phyloP scores from a whole-genome alignment of 2,888 invertebrate species.

The Mesopsocus fuscifrons region DNA sequence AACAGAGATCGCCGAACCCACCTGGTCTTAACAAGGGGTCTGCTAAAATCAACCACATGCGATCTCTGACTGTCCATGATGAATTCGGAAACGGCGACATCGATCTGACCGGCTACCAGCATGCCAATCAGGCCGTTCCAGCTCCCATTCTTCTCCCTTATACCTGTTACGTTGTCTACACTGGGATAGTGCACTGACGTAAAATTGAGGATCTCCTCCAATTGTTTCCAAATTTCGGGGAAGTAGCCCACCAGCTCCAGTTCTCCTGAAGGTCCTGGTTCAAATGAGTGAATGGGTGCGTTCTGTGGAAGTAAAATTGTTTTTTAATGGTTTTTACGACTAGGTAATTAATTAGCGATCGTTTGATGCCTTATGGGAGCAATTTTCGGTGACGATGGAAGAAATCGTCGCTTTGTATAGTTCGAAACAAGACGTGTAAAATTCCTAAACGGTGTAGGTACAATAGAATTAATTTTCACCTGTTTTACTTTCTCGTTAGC shows the following conservation, averaged over 20 bases:
- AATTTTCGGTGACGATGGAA: too few species aligned
- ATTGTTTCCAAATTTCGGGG: slow-evolving; percentile 1
- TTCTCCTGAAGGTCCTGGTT: not conserved
- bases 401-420: too few species aligned
- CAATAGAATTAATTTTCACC: too few species aligned
- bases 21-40: slow-evolving; percentile 1
- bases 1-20: too few species aligned
- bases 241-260: slow-evolving; percentile 1
- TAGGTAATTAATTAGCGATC: too few species aligned
- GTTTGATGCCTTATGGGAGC: too few species aligned
- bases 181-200: not conserved
- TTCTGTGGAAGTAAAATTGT: too few species aligned
- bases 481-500: too few species aligned
- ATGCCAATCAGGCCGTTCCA: slow-evolving; percentile 6
- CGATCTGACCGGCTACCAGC: not conserved
- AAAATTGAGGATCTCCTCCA: not conserved
- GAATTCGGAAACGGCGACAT: slow-evolving; percentile 1
- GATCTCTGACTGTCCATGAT: not conserved
- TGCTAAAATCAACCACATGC: slow-evolving; percentile 2
- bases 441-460: too few species aligned
- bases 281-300: not conserved
- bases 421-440: too few species aligned
- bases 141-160: not conserved
- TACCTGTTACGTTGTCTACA: not conserved
- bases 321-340: too few species aligned